A percentile compares a stretch with the other conserved stretches of the same genome.
phyloP scores from a whole-genome alignment of 1,140 invertebrate species.

The Drosophila takahashii region DNA sequence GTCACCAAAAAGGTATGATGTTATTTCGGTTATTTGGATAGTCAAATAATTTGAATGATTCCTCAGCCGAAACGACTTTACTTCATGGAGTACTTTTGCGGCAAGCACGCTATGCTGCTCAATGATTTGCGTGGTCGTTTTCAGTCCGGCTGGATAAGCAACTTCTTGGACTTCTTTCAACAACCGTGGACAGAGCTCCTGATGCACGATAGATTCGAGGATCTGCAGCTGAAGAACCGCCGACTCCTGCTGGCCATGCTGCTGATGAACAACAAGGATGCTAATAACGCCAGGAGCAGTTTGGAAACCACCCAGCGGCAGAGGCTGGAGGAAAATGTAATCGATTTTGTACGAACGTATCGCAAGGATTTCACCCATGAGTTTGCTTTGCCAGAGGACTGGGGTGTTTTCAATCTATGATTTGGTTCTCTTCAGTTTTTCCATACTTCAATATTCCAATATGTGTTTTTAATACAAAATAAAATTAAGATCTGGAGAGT shows the following conservation, averaged over 20 bases:
- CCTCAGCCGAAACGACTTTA: conserved; percentile 9
- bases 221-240: conserved; percentile 51
- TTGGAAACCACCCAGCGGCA: conserved; percentile 10
- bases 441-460: neutral
- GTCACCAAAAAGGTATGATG: conserved; percentile 38
- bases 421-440: neutral
- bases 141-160: conserved; percentile 28
- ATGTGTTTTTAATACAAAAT: conserved; percentile 2
- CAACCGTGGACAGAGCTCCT: conserved; percentile 63
- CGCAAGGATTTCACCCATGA: conserved; percentile 56
- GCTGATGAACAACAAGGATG: conserved; percentile 13
- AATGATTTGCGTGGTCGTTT: conserved; percentile 55
- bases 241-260: conserved; percentile 32
- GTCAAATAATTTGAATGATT: neutral
- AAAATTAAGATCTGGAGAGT: neutral
- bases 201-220: conserved; percentile 64
- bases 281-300: neutral
- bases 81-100: conserved; percentile 62
- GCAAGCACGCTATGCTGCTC: conserved; percentile 51
- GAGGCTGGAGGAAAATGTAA: conserved; percentile 47
- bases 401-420: conserved; percentile 6
- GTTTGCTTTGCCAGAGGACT: conserved; percentile 62
- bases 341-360: conserved; percentile 54
- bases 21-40: no score
- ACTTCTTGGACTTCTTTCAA: conserved; percentile 54